Base-by-base conservation (phyloP, 1,140 invertebrate genomes). In the Lasioglossum albipes region DNA sequence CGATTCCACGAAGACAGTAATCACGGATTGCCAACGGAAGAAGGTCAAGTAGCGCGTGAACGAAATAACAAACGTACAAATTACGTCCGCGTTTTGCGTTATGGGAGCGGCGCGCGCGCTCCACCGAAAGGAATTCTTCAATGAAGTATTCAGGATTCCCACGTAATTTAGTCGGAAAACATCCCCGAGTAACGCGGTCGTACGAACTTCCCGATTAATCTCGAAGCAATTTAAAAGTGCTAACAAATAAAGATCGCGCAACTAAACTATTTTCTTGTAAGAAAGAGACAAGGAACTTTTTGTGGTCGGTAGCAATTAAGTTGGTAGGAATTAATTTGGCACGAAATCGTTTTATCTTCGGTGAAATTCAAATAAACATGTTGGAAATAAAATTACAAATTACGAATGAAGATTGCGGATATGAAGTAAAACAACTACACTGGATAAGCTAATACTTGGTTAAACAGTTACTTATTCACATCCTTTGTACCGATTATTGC, bases 61-160 rank as follows among this genome's bases (percentile, higher is more conserved):
- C 49, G 75, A 76, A 69, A 69, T 69, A 69, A 45, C 64, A 59
- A 69, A 69, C 75, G 75, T 59, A 69, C 68, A 65, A 79, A 79
- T 73, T 79, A 31, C 69, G 27, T 65, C n/a, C 49, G 69, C 61
- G 76, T 65, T 79, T 54, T 27, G 69, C 76, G 31, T 79, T 79
- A 79, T 72, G 49, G 45, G 61, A 79, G 69, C 69, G 45, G 59
- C 42, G 76, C 22, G 31, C 36, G 36, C 36, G 27, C 16, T 20
- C 9, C 18, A 36, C 22, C 59, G 69, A 79, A 79, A 65, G 76
- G 69, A 73, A 79, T 79, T 79, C 69, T 65, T 73, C 61, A 16
- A 57, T 54, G 0, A 79, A 73, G 69, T 72, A 72, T 65, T 66
- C 69, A 13, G 69, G 18, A 78, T 78, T 78, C 68, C 68, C 68